phyloP scores from a whole-genome alignment of 2,113 vertebrate genomes.

The Neomonachus schauinslandi region DNA sequence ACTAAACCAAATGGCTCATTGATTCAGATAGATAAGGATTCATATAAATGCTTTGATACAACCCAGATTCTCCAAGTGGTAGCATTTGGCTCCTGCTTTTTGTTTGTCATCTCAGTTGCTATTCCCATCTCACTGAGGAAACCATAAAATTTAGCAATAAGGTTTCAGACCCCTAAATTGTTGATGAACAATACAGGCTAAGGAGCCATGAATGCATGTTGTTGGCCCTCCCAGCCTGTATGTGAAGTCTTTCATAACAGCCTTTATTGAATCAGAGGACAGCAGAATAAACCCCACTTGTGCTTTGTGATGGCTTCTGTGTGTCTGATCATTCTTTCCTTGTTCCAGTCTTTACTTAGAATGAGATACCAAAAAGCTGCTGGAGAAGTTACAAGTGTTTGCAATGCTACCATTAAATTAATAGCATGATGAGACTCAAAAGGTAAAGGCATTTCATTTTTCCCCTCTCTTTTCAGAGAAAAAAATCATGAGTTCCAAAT shows the following conservation, averaged over 20 bases:
- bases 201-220: not conserved
- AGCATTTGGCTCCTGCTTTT: not conserved
- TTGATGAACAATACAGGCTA: not conserved
- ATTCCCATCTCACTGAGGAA: not conserved
- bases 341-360: constrained; percentile 69
- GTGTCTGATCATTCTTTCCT: constrained; percentile 34
- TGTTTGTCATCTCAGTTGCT: not conserved
- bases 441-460: constrained; percentile 51
- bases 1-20: not conserved
- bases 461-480: constrained; percentile 51
- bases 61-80: not conserved
- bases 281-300: not conserved
- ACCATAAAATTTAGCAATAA: not conserved
- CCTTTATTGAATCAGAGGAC: not conserved
- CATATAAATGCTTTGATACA: not conserved
- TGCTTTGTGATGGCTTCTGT: not conserved
- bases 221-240: not conserved
- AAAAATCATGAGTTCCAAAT: constrained; percentile 2
- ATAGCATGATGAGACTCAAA: constrained; percentile 62
- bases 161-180: not conserved
- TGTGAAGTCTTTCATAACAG: not conserved
- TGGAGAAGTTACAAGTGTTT: constrained; percentile 62
- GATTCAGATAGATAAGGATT: not conserved
- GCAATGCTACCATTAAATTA: constrained; percentile 64
- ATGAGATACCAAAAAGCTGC: constrained; percentile 72